These are phyloP conservation scores for Ashinkailepas kermadecensis DNA, from an alignment of 2,888 invertebrate species.

Conservation along the genomic window DNA sequence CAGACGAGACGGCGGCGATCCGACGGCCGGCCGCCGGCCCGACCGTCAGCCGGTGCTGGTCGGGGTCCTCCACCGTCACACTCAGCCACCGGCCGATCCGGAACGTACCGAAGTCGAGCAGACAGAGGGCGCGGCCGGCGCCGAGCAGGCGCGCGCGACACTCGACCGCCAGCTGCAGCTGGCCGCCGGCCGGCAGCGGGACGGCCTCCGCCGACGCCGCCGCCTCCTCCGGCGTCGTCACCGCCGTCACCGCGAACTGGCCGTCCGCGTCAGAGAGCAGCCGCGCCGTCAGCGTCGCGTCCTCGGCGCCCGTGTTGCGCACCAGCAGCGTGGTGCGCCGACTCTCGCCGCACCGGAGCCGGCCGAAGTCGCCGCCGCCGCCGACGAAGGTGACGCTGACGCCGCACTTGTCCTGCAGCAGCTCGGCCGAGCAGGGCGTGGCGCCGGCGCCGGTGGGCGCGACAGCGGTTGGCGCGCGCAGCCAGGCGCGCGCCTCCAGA, in stretches of 20 bases:
- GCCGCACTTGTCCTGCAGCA: not conserved
- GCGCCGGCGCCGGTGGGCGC: not conserved
- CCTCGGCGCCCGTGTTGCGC: not conserved
- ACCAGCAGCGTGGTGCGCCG: not conserved
- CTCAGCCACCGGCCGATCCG: conserved; percentile 27
- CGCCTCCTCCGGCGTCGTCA: no score
- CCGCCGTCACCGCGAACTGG: not conserved
- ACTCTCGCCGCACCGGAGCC: not conserved
- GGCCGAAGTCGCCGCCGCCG: conserved; percentile 8
- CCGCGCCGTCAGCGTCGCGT: not conserved
- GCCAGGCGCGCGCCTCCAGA: conserved; percentile 18
- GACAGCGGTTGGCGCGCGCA: not conserved
- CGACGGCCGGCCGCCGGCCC: not conserved
- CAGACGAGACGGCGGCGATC: not conserved
- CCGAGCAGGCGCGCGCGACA: conserved; percentile 22
- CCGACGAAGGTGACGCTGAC: not conserved
- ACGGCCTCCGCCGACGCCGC: not conserved
- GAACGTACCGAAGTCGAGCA: conserved; percentile 28
- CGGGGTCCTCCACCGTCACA: conserved; percentile 24
- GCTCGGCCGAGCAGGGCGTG: not conserved
- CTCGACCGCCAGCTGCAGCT: not conserved
- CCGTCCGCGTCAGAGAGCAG: not conserved
- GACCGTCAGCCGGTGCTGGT: conserved; percentile 13
- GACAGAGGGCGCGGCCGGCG: conserved; percentile 23
- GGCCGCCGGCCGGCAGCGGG: not conserved